These are phyloP conservation scores for Oncorhynchus gorbuscha DNA, from an alignment of 2,113 vertebrate species.

Conservation along the genomic window DNA sequence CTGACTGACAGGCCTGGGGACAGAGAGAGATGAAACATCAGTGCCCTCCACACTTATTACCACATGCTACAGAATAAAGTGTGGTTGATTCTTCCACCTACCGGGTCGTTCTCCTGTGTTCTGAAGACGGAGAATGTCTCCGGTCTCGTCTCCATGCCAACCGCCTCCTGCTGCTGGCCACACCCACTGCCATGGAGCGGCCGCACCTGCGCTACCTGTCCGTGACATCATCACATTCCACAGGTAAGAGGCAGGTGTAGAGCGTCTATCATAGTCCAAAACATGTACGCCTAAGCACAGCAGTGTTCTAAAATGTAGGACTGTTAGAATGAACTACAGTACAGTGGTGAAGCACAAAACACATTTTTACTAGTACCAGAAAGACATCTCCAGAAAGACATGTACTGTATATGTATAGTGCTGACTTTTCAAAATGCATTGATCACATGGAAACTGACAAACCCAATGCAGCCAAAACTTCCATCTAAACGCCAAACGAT, in stretches of 20 bases:
- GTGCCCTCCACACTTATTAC: background rate
- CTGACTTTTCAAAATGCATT: no score
- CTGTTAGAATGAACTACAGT: background rate
- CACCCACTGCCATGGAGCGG: slow-evolving; percentile 57
- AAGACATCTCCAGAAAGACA: no score
- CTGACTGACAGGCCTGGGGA: slow-evolving; percentile 77
- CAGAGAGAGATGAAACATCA: background rate
- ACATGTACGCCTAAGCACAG: no score
- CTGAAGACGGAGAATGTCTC: slow-evolving; percentile 69
- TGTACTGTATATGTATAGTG: no score
- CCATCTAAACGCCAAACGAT: no score
- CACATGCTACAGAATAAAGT: no score
- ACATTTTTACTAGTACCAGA: no score
- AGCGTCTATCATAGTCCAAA: background rate
- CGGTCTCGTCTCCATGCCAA: slow-evolving; percentile 19
- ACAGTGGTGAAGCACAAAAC: background rate
- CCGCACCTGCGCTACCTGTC: slow-evolving; percentile 64
- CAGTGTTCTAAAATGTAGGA: no score
- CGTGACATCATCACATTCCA: slow-evolving; percentile 14
- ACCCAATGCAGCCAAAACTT: no score
- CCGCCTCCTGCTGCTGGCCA: slow-evolving; percentile 56
- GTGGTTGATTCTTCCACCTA: slow-evolving; percentile 57
- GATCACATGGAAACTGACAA: no score
- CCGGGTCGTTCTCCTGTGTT: slow-evolving; percentile 84
- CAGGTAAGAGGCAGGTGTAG: background rate